Conservation (phyloP, 30 jellyfish, hydroid and myxozoan species). For the Turritopsis rubra region DNA sequence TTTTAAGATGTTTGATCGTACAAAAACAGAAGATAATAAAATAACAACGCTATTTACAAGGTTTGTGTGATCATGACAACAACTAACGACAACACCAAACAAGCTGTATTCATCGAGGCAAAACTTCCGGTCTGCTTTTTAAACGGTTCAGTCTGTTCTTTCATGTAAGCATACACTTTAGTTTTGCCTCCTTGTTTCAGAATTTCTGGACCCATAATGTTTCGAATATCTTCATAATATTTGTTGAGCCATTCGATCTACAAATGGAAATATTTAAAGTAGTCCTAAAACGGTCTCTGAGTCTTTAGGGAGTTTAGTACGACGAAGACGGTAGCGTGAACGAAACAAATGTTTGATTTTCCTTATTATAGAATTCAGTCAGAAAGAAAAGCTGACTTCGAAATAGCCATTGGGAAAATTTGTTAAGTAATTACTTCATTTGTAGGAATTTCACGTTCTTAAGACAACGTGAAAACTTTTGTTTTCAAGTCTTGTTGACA, state of each 20-base stretch:
- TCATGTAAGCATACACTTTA: conserved; percentile 57
- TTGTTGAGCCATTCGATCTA: conserved; percentile 72
- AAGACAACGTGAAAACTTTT: no score
- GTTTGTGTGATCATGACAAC: background rate
- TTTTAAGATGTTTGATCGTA: background rate
- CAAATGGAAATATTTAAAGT: background rate
- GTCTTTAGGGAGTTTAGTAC: no score
- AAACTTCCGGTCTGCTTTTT: conserved; percentile 15
- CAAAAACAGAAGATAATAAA: background rate
- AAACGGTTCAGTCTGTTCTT: conserved; percentile 53
- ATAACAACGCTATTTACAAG: background rate
- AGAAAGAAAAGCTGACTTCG: no score
- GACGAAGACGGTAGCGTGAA: no score
- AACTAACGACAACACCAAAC: background rate
- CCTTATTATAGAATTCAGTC: no score
- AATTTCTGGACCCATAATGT: conserved; percentile 55
- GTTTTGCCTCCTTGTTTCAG: conserved; percentile 45
- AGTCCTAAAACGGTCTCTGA: no score
- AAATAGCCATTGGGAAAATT: no score
- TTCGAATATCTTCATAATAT: conserved; percentile 43
- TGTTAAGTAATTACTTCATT: no score
- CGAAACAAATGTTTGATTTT: no score
- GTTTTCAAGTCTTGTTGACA: no score
- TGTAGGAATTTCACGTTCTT: no score
- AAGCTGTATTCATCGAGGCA: background rate